Evolutionary conservation across 1,140 invertebrate species (phyloP), one percentile per base, ranked within the genome.

Genomic region (Papilio helenus): DNA sequence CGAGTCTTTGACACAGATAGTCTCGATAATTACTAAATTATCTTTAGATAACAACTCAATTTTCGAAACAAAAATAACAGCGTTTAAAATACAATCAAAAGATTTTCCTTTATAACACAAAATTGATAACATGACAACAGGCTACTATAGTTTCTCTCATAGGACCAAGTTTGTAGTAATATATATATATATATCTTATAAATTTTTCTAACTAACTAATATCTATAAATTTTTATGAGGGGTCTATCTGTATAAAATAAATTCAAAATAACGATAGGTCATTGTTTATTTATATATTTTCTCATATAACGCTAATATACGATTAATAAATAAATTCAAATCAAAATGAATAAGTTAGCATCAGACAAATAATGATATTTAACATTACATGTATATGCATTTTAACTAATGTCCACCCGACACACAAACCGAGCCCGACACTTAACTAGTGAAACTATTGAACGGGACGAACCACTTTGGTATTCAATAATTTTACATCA

Each of bases 281-380:
- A 61, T 77, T 49, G 18, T 77, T 65, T 46, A 61, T 77, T 23
- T 42, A 42, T 76, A 76, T 76, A 76, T 77, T 58, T 76, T 77
- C 39, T 77, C 39, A 77, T 58, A 77, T 46, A 77, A 77, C 76
- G 55, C 61, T 65, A 77, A 77, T 77, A 77, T 77, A 77, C 26
- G 58, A 77, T 16, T 29, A 68, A 77, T 65, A 77, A 77, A 77
- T 77, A 77, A 65, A 23, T 77, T 77, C 76, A 77, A 77, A 77
- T 44, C 58, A 77, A 58, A 61, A 65, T 76, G 16, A 76, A 61
- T 77, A 77, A 77, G 39, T 77, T 65, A 77, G 34, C 29, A 58
- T 77, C 76, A 42, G 76, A 68, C 61, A 68, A 77, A 77, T 76
- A 61, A 77, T 44, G 12, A 65, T 65, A 55, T 46, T 58, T 29